Conservation (phyloP, 2,797 vertebrate genomes). For the Pelobates cultripes region DNA sequence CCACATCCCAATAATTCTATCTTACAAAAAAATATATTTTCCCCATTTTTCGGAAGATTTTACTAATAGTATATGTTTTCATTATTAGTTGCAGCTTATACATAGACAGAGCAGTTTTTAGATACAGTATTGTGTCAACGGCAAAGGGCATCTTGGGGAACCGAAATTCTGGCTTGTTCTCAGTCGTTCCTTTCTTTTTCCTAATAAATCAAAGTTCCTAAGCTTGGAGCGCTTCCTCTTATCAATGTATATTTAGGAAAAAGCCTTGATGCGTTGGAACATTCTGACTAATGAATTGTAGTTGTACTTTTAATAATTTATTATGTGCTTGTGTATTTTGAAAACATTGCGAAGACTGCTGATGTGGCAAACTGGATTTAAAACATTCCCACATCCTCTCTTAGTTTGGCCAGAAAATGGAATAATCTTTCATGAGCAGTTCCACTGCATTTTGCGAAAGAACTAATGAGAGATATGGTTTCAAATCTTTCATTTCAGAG, state of each 20-base stretch:
- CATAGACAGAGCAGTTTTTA: too few species aligned
- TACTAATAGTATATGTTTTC: too few species aligned
- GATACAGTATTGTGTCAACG: too few species aligned
- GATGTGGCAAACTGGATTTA: conserved; percentile 26
- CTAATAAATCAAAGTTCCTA: conserved; percentile 28
- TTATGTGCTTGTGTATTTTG: conserved; percentile 25
- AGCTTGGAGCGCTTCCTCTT: neutral
- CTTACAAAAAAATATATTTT: too few species aligned
- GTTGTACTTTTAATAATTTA: conserved; percentile 13
- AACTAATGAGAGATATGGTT: conserved; percentile 55
- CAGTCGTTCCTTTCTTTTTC: too few species aligned
- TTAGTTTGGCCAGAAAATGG: conserved; percentile 4
- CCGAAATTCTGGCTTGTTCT: neutral
- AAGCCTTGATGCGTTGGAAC: neutral
- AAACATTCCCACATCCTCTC: conserved; percentile 36
- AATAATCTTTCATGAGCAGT: conserved; percentile 32
- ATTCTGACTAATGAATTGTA: conserved; percentile 4
- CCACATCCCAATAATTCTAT: too few species aligned
- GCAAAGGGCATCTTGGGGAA: conserved; percentile 13
- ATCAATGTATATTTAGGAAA: conserved; percentile 30
- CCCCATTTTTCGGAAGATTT: too few species aligned
- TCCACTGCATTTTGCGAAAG: conserved; percentile 43
- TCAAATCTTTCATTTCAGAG: conserved; percentile 66
- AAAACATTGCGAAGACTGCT: conserved; percentile 31
- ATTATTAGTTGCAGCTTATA: too few species aligned